Evolutionary conservation across 2,797 vertebrate genomes (phyloP), one percentile per base, ranked within the genome.

Genomic region (Staurois parvus): DNA sequence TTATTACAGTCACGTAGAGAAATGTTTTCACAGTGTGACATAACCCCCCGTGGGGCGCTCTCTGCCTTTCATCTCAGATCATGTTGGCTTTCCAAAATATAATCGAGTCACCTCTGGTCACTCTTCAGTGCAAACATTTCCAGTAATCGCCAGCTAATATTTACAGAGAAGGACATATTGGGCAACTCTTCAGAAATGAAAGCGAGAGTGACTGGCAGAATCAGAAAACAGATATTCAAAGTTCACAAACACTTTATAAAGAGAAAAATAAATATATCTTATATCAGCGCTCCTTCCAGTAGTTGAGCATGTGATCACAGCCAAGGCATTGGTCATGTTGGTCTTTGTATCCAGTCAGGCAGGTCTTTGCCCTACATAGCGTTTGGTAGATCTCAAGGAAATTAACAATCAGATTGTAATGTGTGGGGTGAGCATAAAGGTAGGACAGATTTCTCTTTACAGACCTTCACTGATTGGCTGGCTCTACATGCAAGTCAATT

Each of bases 141-240:
- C 67, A 29, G 83, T 78, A 45, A 84, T n/a, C 13, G 11, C 1
- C n/a, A n/a, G 83, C 34, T 30, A 45, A 37, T 72, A 26, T 42
- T 84, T 30, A 84, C 52, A 1, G 17, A 69, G 56, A 11, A 26
- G 29, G 45, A 17, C 75, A 48, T 17, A 28, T 68, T 42, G 59
- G 15, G 29, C 2, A 32, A 56, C 7, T 52, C 2, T 24, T 30
- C 7, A 62, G 30, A 56, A 84, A 32, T 32, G 29, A 77, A 59
- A 77, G 75, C 62, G 72, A 83, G 26, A 82, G 69, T 15, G 17
- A 28, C 30, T 29, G 1, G 11, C 7, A 32, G n/a, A 67, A 28
- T 42, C n/a, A 79, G 29, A 29, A 81, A 75, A 75, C 12, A 42
- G 5, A 52, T 52, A 52, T 52, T 52, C 13, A 52, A 52, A 17